Base-by-base conservation (phyloP, 2,888 invertebrate genomes). In the Anorthoa munda region DNA sequence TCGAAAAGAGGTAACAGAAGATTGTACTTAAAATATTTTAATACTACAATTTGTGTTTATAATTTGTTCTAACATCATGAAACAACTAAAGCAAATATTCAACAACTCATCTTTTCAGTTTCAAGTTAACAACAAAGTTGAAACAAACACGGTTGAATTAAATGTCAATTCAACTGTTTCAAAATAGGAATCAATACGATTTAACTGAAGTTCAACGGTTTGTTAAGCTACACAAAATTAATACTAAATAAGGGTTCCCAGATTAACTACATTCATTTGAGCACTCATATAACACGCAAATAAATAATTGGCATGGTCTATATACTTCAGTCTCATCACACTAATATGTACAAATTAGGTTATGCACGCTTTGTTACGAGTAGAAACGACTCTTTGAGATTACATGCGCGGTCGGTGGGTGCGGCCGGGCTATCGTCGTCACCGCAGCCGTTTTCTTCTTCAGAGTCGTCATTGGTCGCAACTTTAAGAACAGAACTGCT, bases 401-500 rank as follows among this genome's bases (percentile, higher is more conserved):
- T 77, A 95, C 89, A 86, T 95, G 95, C n/a, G 95, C 94, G 76
- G 92, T 92, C 69, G 95, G 93, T 76, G 95, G 94, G 89, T 94
- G 96, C 77, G 95, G 95, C 88, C 95, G 93, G 4, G 95, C 90
- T 93, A 96, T 93, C 91, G 96, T 95, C 67, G 95, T 86, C 60
- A 95, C 93, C 0, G 96, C 94, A 58, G 97, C 96, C 17, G 97
- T 97, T 87, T 97, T 97, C 91, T 96, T 96, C 87, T 96, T 96
- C 72, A 96, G 88, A 53, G 97, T 94, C 7, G 97, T 95, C 85
- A 98, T 97, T 21, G 98, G 98, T 87, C 98, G 97, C 88, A 99
- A 96, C 86, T 98, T 97, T 61, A 99, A 97, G 93, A 98, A 99
- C 23, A 99, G 96, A 88, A 99, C 97, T 31, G 98, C 98, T 66